Evolutionary conservation across 2,888 invertebrate species (phyloP).

Genomic region (Byasa hedistus): DNA sequence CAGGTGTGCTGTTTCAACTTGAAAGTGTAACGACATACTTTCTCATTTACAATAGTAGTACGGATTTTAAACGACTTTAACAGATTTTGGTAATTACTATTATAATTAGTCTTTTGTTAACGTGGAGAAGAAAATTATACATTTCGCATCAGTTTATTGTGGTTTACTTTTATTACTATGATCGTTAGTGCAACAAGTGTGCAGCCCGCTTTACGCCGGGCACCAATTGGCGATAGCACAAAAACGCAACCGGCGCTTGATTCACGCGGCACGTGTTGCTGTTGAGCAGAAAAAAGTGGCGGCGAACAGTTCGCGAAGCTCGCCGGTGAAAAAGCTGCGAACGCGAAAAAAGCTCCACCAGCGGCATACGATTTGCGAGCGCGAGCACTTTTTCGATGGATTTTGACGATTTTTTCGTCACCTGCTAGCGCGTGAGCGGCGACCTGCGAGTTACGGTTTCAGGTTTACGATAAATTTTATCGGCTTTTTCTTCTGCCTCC

Average conservation of each 20-base stretch:
- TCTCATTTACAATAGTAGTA: too few species aligned
- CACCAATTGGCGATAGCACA: slow-evolving; percentile 49
- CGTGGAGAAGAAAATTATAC: too few species aligned
- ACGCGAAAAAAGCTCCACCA: slow-evolving; percentile 34
- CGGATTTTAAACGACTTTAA: too few species aligned
- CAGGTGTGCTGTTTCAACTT: too few species aligned
- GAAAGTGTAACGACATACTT: too few species aligned
- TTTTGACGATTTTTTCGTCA: slow-evolving; percentile 13
- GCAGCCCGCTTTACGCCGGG: neutral
- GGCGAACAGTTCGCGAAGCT: slow-evolving; percentile 31
- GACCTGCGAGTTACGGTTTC: neutral
- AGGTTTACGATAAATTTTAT: neutral
- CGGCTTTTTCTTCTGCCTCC: neutral
- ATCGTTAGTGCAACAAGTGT: neutral
- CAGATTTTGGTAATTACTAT: too few species aligned
- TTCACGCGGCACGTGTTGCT: slow-evolving; percentile 56
- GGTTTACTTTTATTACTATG: too few species aligned
- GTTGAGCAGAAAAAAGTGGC: slow-evolving; percentile 40
- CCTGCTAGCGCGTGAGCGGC: neutral
- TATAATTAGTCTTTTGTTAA: too few species aligned
- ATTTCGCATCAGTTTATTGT: too few species aligned
- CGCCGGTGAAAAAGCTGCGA: slow-evolving; percentile 34
- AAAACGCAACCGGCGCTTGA: slow-evolving; percentile 47
- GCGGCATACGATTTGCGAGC: slow-evolving; percentile 16
- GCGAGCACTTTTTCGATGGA: slow-evolving; percentile 22